A percentile compares a stretch with the other conserved stretches of the same genome.
phyloP scores from a whole-genome alignment of 2,888 invertebrate species.

The Dasypolia templi region DNA sequence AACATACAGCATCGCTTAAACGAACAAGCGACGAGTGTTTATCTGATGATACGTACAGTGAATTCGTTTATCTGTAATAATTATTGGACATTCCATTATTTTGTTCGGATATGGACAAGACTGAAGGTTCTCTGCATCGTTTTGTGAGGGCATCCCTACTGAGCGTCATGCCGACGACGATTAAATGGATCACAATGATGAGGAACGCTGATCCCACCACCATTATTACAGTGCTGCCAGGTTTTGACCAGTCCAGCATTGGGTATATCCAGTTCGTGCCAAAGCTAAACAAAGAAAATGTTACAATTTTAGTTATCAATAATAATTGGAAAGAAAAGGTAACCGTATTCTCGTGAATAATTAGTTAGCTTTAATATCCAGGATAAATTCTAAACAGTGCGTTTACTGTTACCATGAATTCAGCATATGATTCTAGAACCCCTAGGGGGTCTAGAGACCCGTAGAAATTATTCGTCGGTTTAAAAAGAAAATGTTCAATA shows the following conservation, averaged over 20 bases:
- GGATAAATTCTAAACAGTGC: no score
- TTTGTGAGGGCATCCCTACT: constrained; percentile 82
- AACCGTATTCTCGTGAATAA: background rate
- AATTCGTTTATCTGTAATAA: constrained; percentile 30
- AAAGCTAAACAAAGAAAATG: constrained; percentile 82
- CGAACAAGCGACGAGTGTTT: constrained; percentile 40
- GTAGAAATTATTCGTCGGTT: no score
- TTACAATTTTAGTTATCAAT: background rate
- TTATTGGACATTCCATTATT: constrained; percentile 46
- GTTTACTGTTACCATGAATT: no score
- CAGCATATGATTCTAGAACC: no score
- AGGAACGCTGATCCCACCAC: constrained; percentile 91
- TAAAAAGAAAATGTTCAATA: no score
- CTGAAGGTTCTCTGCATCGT: constrained; percentile 66
- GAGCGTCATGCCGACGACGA: constrained; percentile 89
- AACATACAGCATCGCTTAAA: constrained; percentile 49
- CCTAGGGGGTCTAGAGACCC: no score
- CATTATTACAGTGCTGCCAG: constrained; percentile 90
- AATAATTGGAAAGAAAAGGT: background rate
- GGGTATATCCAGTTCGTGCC: constrained; percentile 93
- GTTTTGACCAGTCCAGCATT: constrained; percentile 94
- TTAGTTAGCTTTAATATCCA: background rate
- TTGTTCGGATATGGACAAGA: constrained; percentile 69
- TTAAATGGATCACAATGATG: constrained; percentile 91
- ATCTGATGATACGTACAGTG: constrained; percentile 15